Evolutionary conservation across 23 tunicate species (phyloP), one percentile per base, ranked within the genome.

Genomic region (Trididemnum clinides): DNA sequence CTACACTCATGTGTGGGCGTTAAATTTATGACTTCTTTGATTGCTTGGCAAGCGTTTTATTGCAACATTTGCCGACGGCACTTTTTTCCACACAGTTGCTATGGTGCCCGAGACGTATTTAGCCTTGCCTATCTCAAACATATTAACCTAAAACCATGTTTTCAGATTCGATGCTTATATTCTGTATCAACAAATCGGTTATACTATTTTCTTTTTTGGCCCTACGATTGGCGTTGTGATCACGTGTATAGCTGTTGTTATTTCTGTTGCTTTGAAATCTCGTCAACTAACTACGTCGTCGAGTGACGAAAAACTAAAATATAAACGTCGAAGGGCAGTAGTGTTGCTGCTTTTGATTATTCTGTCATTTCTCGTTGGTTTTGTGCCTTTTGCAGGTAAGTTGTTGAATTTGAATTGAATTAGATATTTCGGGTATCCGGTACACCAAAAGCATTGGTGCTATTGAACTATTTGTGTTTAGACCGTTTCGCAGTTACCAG

Each of bases 341-440:
- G 1, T 81, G 10, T 86, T 81, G 51, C 59, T 88, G 0, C 51
- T 71, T 0, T 65, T 88, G 1, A 88, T 88, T 37, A 70, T 81
- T 31, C 21, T 80, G n/a, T 88, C 86, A 0, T 88, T 88, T 44
- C 27, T 88, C 28, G 1, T 88, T 33, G 91, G 91, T 21, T 88
- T 58, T 39, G 38, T 88, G 54, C 91, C 91, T 3, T 74, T 88
- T 29, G 63, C 86, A 80, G 86, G 91, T 88, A 66, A 66, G 36
- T 6, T 59, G 66, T n/a, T n/a, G n/a, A n/a, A n/a, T n/a, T n/a
- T n/a, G n/a, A n/a, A n/a, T n/a, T n/a, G n/a, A n/a, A n/a, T n/a
- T n/a, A n/a, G n/a, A n/a, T n/a, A n/a, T n/a, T n/a, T n/a, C n/a
- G n/a, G n/a, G n/a, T n/a, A n/a, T n/a, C n/a, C n/a, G n/a, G n/a